Evolutionary conservation across 1,140 invertebrate genomes (phyloP).

Genomic region (Epicauta chinensis): DNA sequence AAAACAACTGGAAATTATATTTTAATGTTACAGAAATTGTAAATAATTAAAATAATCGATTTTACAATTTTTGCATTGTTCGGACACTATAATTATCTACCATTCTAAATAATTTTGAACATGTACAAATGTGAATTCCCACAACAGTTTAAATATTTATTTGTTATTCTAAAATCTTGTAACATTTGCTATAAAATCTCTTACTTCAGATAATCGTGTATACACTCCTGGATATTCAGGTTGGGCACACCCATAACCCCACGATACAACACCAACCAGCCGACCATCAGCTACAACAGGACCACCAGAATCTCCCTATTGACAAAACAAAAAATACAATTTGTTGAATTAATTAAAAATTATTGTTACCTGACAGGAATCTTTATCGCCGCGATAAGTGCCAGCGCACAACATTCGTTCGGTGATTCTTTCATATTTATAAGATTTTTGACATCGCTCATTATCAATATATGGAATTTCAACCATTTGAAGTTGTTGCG

Average conservation of each 20-base stretch:
- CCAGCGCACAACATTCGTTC: conserved; percentile 45
- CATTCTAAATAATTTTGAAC: no score
- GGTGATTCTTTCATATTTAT: conserved; percentile 21
- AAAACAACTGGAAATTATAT: no score
- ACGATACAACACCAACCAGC: conserved; percentile 48
- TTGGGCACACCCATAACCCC: conserved; percentile 43
- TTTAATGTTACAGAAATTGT: no score
- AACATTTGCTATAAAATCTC: conserved; percentile 46
- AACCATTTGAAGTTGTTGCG: conserved; percentile 31
- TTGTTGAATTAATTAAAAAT: not conserved
- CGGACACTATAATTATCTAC: no score
- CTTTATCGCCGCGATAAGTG: conserved; percentile 47
- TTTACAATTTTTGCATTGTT: no score
- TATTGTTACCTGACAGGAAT: conserved; percentile 55
- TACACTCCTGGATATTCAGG: conserved; percentile 48
- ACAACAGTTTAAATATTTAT: no score
- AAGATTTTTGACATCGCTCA: conserved; percentile 27
- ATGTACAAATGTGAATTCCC: no score
- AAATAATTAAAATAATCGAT: no score
- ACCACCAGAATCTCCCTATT: conserved; percentile 48
- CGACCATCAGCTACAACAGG: conserved; percentile 45
- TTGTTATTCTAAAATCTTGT: not conserved
- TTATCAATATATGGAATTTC: conserved; percentile 35
- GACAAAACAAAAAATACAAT: not conserved
- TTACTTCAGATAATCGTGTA: conserved; percentile 48